Evolutionary conservation across 2,888 invertebrate species (phyloP), one percentile per base, ranked within the genome.

Genomic region (Lymantria dispar): DNA sequence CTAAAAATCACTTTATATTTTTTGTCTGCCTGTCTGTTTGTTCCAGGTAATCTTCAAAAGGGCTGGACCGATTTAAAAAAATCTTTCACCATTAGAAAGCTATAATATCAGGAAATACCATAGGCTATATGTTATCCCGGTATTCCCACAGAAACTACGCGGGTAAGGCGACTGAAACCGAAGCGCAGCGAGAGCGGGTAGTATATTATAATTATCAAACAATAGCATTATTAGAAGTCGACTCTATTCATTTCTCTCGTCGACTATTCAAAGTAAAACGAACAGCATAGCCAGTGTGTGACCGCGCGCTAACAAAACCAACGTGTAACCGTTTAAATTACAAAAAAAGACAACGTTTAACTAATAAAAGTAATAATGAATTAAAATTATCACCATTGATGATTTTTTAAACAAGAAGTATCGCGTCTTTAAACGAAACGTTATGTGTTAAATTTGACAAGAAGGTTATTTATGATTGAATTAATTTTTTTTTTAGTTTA

Each of bases 201-300:
- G n/a, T n/a, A n/a, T n/a, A n/a, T n/a, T n/a, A n/a, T n/a, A n/a
- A n/a, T n/a, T 22, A 22, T 22, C 5, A 22, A 5, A 22, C 22
- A 22, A 22, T 22, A 22, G 2, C 5, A 22, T 22, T 22, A 5
- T 3, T 3, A 22, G 5, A 5, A 22, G 22, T 22, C 68, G 8
- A 48, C 73, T 78, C 78, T 43, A 71, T 40, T 7, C 47, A 12
- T 56, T n/a, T 49, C 52, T 30, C 13, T 55, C 52, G 62, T 50
- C 59, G 46, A 37, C 52, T 64, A 69, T 68, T 61, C 64, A 69
- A 73, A 65, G 72, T 72, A 73, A 74, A 74, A 70, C 76, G 76
- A 77, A 80, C 75, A 83, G 75, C 70, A 72, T 75, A 57, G 61
- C 68, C 85, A 87, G 87, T 87, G 72, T 75, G 77, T 66, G 71